Percentiles rank a stretch among this genome's conserved stretches.
phyloP scores from a whole-genome alignment of 2,113 vertebrate species.

The Gopherus flavomarginatus region DNA sequence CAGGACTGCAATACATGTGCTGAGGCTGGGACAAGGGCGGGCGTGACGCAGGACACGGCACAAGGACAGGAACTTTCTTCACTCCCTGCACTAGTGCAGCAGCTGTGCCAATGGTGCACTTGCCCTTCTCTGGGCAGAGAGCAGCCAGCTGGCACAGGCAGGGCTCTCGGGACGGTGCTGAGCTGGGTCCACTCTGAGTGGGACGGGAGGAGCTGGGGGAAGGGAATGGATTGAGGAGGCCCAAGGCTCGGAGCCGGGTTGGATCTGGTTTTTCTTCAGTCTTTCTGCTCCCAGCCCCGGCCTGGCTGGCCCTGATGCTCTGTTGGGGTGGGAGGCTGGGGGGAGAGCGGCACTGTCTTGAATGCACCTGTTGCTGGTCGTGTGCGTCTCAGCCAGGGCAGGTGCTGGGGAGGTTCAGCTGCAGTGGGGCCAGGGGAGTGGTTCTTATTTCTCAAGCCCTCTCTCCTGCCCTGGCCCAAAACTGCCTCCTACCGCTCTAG shows the following conservation, averaged over 20 bases:
- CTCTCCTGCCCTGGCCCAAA: neutral
- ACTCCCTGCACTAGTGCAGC: too few relatives aligned
- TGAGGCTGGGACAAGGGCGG: neutral
- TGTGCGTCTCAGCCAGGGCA: too few relatives aligned
- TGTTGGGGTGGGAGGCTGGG: too few relatives aligned
- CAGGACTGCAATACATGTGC: rapidly evolving
- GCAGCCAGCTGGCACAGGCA: neutral
- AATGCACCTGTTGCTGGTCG: too few relatives aligned
- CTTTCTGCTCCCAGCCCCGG: neutral
- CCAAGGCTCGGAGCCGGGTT: neutral
- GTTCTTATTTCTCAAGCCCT: neutral
- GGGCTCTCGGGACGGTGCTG: neutral
- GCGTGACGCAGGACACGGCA: too few relatives aligned
- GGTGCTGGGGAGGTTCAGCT: too few relatives aligned
- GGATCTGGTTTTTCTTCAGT: neutral
- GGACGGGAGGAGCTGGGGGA: too few relatives aligned
- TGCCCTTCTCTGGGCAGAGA: neutral
- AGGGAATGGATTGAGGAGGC: neutral
- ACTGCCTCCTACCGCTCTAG: neutral
- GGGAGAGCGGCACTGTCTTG: too few relatives aligned
- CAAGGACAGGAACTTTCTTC: neutral
- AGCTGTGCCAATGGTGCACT: neutral
- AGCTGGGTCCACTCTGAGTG: too few relatives aligned
- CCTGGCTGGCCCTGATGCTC: neutral
- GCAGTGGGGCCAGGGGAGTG: neutral